Base-by-base conservation (phyloP, 2,888 invertebrate genomes). In the Lasioglossum figueresi region DNA sequence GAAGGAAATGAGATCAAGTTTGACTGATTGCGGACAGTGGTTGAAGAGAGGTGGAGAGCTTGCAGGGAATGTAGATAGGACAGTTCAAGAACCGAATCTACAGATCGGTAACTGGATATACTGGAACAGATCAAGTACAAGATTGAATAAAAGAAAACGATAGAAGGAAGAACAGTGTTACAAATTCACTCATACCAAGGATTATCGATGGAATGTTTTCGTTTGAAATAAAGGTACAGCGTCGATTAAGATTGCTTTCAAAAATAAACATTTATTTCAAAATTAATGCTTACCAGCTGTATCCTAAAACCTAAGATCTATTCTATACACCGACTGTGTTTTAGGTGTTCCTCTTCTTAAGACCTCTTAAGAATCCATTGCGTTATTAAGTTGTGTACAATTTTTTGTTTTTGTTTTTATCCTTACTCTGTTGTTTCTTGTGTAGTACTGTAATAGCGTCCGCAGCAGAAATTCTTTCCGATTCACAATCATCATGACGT, bases 261-360 rank as follows among this genome's bases (percentile, higher is more conserved):
- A 94, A 94, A 94, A 94, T 94, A 94, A 94, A 94, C 94, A 94
- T 94, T 94, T 94, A 94, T 94, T 94, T 94, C 93, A 94, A 94
- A 94, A 94, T 94, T 94, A 94, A 94, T 94, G 94, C 93, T 94
- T 94, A 94, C 91, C 93, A 93, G 92, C 91, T 93, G 92, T 93
- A 93, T 91, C 92, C 93, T 94, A 93, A 93, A 93, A 92, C 91
- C 93, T 94, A 94, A 93, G 92, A 92, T 92, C 83, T 93, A 92
- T 89, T 92, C 92, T 94, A 93, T 91, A 93, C 94, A 94, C 92
- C 89, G 89, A 92, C 85, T 88, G 92, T 93, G 90, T 56, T 92
- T 92, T 92, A 92, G 93, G 92, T 93, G 89, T 90, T 85, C 43
- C 43, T 43, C 16, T 84, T 88, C 84, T 90, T 92, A 91, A 92